Conservation (phyloP, 92 coral and sea anemone species). For the Epizoanthus scotinus region DNA sequence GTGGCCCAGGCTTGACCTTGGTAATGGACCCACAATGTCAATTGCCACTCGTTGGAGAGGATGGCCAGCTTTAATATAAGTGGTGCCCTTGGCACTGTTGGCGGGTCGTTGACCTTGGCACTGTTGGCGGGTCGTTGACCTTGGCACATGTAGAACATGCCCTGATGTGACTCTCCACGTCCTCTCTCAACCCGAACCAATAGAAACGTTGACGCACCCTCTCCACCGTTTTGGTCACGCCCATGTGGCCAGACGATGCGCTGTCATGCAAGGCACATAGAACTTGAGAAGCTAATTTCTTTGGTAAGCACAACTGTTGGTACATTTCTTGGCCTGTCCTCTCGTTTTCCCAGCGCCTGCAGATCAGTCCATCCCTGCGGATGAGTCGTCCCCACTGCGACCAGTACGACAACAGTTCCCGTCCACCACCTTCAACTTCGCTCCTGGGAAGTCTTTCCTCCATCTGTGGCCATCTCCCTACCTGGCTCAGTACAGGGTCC, state of each 20-base stretch:
- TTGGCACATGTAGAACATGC: constrained; percentile 21
- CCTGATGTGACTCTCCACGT: constrained; percentile 13
- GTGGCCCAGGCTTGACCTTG: constrained; percentile 39
- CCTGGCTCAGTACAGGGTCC: no score
- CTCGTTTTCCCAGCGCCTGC: no score
- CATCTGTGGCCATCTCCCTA: no score
- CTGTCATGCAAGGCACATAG: constrained; percentile 28
- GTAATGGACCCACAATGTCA: constrained; percentile 41
- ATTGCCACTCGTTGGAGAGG: constrained; percentile 48
- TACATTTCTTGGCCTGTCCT: constrained; percentile 15
- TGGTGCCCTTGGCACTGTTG: no score
- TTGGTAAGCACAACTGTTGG: constrained; percentile 42
- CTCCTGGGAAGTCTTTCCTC: no score
- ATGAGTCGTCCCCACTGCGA: no score
- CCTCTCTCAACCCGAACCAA: constrained; percentile 32
- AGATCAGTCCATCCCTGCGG: no score
- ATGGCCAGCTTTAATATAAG: constrained; percentile 27
- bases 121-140: constrained; percentile 1
- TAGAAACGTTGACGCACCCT: constrained; percentile 34
- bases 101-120: constrained; percentile 13
- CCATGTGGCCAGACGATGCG: constrained; percentile 54
- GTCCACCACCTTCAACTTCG: no score
- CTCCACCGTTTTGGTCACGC: constrained; percentile 35
- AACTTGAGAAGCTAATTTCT: constrained; percentile 22
- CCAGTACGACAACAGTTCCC: no score